Conservation (phyloP, 2,888 invertebrate species). For the Nowickia ferox region DNA sequence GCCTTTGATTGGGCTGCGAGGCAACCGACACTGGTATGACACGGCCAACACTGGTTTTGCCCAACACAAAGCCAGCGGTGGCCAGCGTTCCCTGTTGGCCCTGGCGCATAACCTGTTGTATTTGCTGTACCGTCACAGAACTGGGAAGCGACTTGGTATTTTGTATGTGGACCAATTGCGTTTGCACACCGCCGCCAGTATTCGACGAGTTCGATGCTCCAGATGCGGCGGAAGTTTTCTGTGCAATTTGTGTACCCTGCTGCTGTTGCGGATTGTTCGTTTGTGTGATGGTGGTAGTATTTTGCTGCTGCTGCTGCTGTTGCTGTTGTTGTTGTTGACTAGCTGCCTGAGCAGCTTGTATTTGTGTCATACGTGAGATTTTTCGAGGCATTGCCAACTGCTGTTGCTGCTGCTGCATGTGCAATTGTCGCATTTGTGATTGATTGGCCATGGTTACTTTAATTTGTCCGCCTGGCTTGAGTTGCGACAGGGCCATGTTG, state of each 20-base stretch:
- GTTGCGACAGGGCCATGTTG: constrained; percentile 82
- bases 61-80: constrained; percentile 84
- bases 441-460: constrained; percentile 85
- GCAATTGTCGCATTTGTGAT: constrained; percentile 87
- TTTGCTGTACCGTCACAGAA: constrained; percentile 89
- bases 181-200: constrained; percentile 85
- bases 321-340: constrained; percentile 77
- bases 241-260: constrained; percentile 71
- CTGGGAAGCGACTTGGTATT: constrained; percentile 85
- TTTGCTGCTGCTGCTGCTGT: constrained; percentile 51
- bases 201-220: constrained; percentile 61
- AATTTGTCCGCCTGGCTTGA: constrained; percentile 83
- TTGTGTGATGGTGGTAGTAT: constrained; percentile 56
- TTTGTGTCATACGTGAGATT: constrained; percentile 86
- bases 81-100: constrained; percentile 83
- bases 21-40: constrained; percentile 88
- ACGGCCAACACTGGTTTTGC: constrained; percentile 86
- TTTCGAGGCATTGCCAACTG: constrained; percentile 84
- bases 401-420: constrained; percentile 85
- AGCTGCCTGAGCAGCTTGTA: constrained; percentile 78
- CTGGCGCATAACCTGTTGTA: constrained; percentile 89
- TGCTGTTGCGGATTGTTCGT: constrained; percentile 66
- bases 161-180: constrained; percentile 88
- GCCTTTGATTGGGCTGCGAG: constrained; percentile 83
- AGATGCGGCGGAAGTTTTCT: constrained; percentile 47